A percentile compares a stretch with the other conserved stretches of the same genome.
These are phyloP conservation scores for Crypturellus undulatus DNA, from an alignment of 2,113 vertebrate species.

Conservation along the genomic window DNA sequence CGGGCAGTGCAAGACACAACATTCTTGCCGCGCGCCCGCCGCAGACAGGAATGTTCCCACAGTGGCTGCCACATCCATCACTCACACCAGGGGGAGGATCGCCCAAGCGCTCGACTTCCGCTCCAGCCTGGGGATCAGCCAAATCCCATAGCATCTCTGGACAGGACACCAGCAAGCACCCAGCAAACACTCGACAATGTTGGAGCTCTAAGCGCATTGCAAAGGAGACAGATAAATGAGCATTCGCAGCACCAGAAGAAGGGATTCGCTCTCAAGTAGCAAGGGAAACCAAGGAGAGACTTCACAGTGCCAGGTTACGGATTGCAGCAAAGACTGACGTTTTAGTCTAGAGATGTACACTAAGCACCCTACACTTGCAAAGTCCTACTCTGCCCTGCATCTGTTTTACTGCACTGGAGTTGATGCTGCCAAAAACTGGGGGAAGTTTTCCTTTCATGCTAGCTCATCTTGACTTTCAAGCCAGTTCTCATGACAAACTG, in stretches of 20 bases:
- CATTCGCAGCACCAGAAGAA: neutral
- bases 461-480: neutral
- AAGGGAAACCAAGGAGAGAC: neutral
- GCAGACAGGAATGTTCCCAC: slow-evolving; percentile 67
- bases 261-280: neutral
- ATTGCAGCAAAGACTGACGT: neutral
- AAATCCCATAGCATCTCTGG: neutral
- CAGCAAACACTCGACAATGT: neutral
- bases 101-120: neutral
- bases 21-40: neutral
- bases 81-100: neutral
- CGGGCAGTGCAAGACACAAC: slow-evolving; percentile 36
- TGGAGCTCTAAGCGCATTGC: neutral
- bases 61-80: neutral
- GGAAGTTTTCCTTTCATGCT: neutral
- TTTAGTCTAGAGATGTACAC: neutral
- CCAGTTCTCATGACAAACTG: accelerated
- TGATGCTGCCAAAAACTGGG: accelerated
- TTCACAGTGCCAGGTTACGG: neutral
- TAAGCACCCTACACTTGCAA: accelerated
- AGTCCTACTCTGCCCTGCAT: neutral
- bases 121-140: neutral
- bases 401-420: neutral
- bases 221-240: neutral
- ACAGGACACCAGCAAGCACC: neutral